A percentile compares a stretch with the other conserved stretches of the same genome.
Conservation (phyloP, 2,888 invertebrate species). For the Limnephilus auricula region DNA sequence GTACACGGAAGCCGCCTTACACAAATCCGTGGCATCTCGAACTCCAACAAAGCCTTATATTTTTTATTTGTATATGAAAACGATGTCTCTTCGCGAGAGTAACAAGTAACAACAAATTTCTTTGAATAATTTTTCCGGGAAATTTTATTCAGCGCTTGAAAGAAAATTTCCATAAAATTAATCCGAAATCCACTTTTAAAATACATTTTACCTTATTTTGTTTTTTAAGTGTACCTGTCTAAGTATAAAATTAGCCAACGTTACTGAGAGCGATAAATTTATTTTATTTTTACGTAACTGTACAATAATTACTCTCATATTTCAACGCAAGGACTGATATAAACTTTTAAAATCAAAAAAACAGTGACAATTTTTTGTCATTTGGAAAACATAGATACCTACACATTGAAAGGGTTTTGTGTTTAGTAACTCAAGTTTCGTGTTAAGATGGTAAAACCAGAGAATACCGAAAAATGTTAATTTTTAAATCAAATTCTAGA, state of each 20-base stretch:
- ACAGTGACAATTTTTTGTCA: not conserved
- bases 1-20: conserved; percentile 21
- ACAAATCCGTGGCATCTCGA: conserved; percentile 3
- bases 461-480: no score
- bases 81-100: not conserved
- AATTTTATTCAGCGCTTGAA: not conserved
- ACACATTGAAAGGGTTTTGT: not conserved
- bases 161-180: not conserved
- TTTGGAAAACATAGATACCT: not conserved
- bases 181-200: not conserved
- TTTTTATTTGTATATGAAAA: not conserved
- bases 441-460: no score
- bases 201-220: not conserved
- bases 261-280: not conserved
- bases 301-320: not conserved
- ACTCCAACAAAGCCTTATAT: not conserved
- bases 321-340: not conserved
- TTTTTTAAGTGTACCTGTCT: not conserved
- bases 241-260: not conserved
- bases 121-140: not conserved
- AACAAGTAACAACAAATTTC: not conserved
- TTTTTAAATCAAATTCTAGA: no score
- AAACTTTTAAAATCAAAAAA: no score
- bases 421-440: no score
- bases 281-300: not conserved